Percentiles rank a stretch among this genome's conserved stretches.
Conservation (phyloP, 2,113 vertebrate genomes). For the Agapornis roseicollis region DNA sequence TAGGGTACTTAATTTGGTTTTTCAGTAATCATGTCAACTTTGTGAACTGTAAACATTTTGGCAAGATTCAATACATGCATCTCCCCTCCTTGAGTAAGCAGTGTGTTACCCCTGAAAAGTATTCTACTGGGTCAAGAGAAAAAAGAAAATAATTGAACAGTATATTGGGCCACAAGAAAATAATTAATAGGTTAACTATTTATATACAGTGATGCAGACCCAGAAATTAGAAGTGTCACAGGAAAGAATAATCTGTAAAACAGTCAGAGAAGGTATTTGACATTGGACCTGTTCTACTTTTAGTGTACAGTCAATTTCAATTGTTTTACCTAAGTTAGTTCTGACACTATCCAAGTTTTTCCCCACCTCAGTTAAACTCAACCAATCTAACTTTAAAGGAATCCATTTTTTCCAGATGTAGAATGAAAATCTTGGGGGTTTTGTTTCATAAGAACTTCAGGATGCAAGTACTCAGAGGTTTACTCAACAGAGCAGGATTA, state of each 20-base stretch:
- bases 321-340: not conserved
- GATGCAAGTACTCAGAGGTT: not conserved
- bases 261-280: not conserved
- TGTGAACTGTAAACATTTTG: not conserved
- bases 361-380: not conserved
- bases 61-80: not conserved
- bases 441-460: not conserved
- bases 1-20: not conserved
- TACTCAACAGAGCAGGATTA: not conserved
- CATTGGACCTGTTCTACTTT: not conserved
- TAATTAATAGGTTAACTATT: not conserved
- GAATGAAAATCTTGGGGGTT: not conserved
- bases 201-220: not conserved
- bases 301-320: not conserved
- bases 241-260: not conserved
- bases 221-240: not conserved
- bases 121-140: not conserved
- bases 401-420: not conserved
- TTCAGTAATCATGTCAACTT: not conserved
- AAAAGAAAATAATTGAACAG: not conserved
- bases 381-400: not conserved
- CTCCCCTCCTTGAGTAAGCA: not conserved
- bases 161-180: not conserved
- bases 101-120: not conserved
- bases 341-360: not conserved